Evolutionary conservation across 1,140 invertebrate species (phyloP).

Genomic region (Fragariocoptes setiger): DNA sequence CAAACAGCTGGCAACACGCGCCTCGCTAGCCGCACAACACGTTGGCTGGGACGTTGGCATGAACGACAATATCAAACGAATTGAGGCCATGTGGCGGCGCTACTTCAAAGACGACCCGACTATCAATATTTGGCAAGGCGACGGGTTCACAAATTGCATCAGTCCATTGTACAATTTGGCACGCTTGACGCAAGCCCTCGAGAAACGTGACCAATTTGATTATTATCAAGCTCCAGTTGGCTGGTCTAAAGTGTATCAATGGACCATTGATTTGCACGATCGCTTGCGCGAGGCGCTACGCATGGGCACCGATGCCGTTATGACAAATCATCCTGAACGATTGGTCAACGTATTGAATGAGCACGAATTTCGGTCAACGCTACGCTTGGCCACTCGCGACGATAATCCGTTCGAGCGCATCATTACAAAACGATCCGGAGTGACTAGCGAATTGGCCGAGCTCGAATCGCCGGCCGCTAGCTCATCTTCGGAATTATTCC

Average conservation of each 20-base stretch:
- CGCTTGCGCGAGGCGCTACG: slow-evolving; percentile 1
- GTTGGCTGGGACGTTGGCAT: slow-evolving; percentile 11
- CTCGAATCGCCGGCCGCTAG: neutral
- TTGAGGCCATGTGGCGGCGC: slow-evolving; percentile 6
- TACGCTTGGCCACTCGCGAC: slow-evolving; percentile 9
- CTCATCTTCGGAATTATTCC: too few species aligned
- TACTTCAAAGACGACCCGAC: neutral
- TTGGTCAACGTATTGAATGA: slow-evolving; percentile 8
- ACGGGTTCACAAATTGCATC: slow-evolving; percentile 13
- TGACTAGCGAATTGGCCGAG: neutral
- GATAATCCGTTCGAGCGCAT: slow-evolving; percentile 10
- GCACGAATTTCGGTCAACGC: slow-evolving; percentile 4
- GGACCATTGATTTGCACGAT: slow-evolving; percentile 12
- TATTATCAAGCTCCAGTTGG: too few species aligned
- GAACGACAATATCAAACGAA: slow-evolving; percentile 3
- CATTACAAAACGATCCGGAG: neutral
- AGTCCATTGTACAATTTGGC: slow-evolving; percentile 9
- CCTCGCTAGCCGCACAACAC: neutral
- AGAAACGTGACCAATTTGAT: slow-evolving; percentile 4
- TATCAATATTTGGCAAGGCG: slow-evolving; percentile 12
- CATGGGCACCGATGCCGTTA: slow-evolving; percentile 11
- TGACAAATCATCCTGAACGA: slow-evolving; percentile 12
- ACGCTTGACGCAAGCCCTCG: slow-evolving; percentile 2
- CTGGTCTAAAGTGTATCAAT: slow-evolving; percentile 14
- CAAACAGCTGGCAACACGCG: neutral